These are phyloP conservation scores for Pocillopora grandis DNA, from an alignment of 92 coral and sea anemone species.

Conservation along the genomic window DNA sequence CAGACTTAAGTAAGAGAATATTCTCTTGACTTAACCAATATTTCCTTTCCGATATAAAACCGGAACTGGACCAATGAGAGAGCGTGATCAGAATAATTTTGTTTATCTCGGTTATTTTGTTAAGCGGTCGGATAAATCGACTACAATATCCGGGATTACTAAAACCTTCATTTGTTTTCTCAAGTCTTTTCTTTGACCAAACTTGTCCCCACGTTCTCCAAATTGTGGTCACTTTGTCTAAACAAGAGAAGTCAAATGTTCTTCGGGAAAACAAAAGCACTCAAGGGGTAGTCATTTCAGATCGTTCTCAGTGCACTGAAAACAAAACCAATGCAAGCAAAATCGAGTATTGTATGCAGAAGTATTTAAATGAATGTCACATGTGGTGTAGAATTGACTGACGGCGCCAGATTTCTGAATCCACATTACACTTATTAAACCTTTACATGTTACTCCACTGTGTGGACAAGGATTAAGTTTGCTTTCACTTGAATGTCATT, in stretches of 20 bases:
- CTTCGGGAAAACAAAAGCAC: background rate
- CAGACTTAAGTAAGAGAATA: background rate
- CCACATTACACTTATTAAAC: constrained; percentile 30
- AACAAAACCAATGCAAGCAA: background rate
- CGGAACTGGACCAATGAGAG: constrained; percentile 15
- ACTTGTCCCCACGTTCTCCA: background rate
- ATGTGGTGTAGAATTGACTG: background rate
- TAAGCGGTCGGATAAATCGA: constrained; percentile 10
- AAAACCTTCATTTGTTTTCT: background rate
- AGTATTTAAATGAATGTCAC: background rate
- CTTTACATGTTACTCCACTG: constrained; percentile 22
- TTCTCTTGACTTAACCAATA: background rate
- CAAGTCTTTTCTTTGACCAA: background rate
- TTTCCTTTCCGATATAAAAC: background rate
- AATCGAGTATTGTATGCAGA: background rate
- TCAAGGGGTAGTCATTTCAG: background rate
- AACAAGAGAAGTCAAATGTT: background rate
- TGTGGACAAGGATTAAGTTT: constrained; percentile 24
- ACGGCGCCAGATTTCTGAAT: background rate
- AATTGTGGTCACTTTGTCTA: constrained; percentile 9
- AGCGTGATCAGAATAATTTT: constrained; percentile 6
- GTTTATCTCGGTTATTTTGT: constrained; percentile 20
- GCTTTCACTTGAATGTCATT: constrained; percentile 23
- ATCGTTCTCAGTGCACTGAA: background rate
- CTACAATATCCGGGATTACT: constrained; percentile 32